These are phyloP conservation scores for Leptoclinus maculatus DNA, from an alignment of 2,797 vertebrate species.

Conservation along the genomic window DNA sequence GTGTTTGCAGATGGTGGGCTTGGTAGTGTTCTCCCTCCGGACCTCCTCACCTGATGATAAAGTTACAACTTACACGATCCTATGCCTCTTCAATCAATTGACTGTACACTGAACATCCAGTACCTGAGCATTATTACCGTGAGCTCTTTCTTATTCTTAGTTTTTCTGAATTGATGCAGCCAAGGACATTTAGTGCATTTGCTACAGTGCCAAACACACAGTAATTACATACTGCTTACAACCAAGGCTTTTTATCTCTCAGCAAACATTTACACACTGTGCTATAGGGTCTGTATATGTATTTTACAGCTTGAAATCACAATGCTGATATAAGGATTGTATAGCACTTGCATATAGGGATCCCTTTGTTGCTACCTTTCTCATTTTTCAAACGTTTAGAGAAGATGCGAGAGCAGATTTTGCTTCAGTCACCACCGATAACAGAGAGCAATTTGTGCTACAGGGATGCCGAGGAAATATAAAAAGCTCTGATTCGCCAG, in stretches of 20 bases:
- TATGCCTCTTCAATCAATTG: conserved; percentile 16
- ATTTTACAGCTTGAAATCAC: conserved; percentile 4
- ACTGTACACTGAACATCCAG: not conserved
- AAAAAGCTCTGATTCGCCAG: conserved; percentile 27
- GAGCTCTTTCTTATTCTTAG: conserved; percentile 2
- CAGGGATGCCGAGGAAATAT: conserved; percentile 26
- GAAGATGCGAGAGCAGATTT: conserved; percentile 10
- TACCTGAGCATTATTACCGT: not conserved
- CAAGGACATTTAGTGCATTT: not conserved
- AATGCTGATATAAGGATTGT: not conserved
- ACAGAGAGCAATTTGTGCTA: conserved; percentile 25
- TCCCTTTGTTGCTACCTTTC: not conserved
- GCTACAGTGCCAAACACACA: not conserved
- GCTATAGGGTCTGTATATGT: not conserved
- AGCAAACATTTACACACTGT: conserved; percentile 16
- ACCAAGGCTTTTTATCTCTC: not conserved
- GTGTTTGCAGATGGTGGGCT: conserved; percentile 74
- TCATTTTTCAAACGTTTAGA: conserved; percentile 10
- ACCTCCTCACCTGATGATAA: conserved; percentile 55
- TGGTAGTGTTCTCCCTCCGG: conserved; percentile 58
- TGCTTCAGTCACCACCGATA: conserved; percentile 19
- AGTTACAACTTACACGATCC: conserved; percentile 18
- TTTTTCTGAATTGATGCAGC: not conserved
- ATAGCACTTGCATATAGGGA: not conserved
- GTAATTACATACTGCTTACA: conserved; percentile 11